Conservation (phyloP, 2,888 invertebrate species). For the Sinopyrophorus schimmeli region DNA sequence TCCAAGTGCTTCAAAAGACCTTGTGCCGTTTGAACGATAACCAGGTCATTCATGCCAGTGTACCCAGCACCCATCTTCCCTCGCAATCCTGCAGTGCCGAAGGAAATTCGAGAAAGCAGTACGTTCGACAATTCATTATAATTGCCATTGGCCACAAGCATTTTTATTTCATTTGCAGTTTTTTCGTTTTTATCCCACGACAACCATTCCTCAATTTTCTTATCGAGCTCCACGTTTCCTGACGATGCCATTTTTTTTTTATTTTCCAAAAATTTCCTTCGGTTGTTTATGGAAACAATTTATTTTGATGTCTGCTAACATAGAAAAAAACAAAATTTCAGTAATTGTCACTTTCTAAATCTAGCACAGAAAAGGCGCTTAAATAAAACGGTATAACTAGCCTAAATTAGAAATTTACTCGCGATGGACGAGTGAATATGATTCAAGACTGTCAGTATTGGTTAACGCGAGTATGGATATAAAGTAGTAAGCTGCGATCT, state of each 20-base stretch:
- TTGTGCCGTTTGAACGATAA: slow-evolving; percentile 92
- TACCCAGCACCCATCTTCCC: slow-evolving; percentile 93
- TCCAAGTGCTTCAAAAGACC: slow-evolving; percentile 80
- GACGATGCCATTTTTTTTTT: slow-evolving; percentile 41
- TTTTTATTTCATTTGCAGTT: slow-evolving; percentile 65
- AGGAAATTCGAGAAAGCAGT: slow-evolving; percentile 73
- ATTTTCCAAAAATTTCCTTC: slow-evolving; percentile 6
- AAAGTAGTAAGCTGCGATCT: slow-evolving; percentile 29
- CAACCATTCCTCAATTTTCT: slow-evolving; percentile 73
- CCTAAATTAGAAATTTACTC: slow-evolving; percentile 4
- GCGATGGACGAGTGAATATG: slow-evolving; percentile 10
- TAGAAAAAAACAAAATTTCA: slow-evolving; percentile 11
- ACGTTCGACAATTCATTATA: slow-evolving; percentile 64
- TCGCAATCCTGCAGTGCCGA: slow-evolving; percentile 93
- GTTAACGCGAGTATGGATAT: slow-evolving; percentile 26
- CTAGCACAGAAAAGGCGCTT: slow-evolving; percentile 5
- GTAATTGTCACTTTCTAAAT: slow-evolving; percentile 15
- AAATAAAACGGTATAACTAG: slow-evolving; percentile 5
- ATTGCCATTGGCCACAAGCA: slow-evolving; percentile 58
- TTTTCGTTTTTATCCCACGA: slow-evolving; percentile 74
- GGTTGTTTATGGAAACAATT: too few relatives aligned
- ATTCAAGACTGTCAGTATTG: slow-evolving; percentile 5
- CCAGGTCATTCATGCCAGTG: slow-evolving; percentile 93
- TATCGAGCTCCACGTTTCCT: slow-evolving; percentile 63
- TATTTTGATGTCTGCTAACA: neutral